phyloP scores from a whole-genome alignment of 2,113 vertebrate genomes.

The Rhegmatorhina hoffmannsi region DNA sequence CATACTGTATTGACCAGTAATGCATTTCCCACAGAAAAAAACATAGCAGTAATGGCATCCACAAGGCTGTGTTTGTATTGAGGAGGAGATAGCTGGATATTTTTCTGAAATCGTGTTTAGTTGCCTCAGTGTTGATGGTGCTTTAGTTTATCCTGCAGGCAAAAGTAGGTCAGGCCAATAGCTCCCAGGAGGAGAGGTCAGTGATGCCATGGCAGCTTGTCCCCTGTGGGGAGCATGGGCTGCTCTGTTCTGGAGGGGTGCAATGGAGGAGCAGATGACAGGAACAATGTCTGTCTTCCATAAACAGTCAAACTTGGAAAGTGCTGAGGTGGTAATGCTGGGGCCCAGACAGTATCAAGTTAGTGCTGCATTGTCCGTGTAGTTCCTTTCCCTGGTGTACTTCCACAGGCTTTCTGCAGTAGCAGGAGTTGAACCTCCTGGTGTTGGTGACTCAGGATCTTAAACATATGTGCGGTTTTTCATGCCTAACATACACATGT shows the following conservation, averaged over 20 bases:
- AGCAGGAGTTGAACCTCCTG: background rate
- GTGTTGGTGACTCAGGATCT: background rate
- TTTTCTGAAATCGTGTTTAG: background rate
- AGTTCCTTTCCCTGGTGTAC: background rate
- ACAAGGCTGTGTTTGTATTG: background rate
- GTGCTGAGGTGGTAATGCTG: background rate
- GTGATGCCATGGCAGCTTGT: background rate
- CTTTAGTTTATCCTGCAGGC: background rate
- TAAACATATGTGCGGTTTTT: background rate
- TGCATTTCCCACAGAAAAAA: background rate
- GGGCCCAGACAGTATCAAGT: background rate
- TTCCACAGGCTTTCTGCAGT: background rate
- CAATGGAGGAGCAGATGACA: background rate
- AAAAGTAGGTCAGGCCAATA: background rate
- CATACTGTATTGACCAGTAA: background rate
- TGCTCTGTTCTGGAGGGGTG: background rate
- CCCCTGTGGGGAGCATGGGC: background rate
- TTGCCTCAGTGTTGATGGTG: background rate
- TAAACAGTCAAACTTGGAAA: background rate
- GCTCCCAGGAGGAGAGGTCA: background rate
- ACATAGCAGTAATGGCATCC: background rate
- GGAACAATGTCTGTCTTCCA: background rate
- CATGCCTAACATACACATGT: fast-evolving
- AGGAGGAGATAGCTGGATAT: background rate
- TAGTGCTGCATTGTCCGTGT: background rate